These are phyloP conservation scores for Petromus typicus DNA, from an alignment of 2,113 vertebrate species.

Conservation along the genomic window DNA sequence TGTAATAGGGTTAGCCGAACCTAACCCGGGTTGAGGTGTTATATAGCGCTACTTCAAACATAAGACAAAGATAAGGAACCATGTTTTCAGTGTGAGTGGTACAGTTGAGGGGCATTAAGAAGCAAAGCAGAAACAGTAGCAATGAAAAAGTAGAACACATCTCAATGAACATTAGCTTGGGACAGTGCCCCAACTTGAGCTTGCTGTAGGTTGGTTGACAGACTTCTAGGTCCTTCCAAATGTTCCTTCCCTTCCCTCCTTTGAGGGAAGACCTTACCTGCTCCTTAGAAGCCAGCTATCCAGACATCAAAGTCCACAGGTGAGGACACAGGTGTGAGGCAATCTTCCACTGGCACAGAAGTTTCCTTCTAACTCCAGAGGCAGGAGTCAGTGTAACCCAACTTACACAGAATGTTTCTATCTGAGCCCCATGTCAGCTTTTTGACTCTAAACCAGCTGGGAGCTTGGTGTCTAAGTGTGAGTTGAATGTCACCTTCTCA, in stretches of 20 bases:
- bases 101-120: neutral
- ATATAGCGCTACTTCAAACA: neutral
- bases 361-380: neutral
- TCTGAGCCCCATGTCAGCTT: neutral
- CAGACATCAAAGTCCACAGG: neutral
- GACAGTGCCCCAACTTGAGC: neutral
- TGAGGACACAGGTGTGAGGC: neutral
- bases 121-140: neutral
- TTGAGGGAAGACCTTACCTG: neutral
- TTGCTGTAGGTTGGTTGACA: neutral
- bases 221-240: neutral
- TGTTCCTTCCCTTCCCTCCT: neutral
- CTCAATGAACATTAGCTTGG: neutral
- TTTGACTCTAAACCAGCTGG: neutral
- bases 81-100: neutral
- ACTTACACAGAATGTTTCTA: neutral
- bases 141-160: neutral
- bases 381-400: neutral
- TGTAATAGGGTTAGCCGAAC: neutral
- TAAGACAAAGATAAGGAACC: neutral
- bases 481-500: neutral
- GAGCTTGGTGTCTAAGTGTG: neutral
- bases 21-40: neutral
- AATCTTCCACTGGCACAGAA: neutral
- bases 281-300: conserved; percentile 2